phyloP scores from a whole-genome alignment of 2,888 invertebrate species.

The Drosophila macrospina region DNA sequence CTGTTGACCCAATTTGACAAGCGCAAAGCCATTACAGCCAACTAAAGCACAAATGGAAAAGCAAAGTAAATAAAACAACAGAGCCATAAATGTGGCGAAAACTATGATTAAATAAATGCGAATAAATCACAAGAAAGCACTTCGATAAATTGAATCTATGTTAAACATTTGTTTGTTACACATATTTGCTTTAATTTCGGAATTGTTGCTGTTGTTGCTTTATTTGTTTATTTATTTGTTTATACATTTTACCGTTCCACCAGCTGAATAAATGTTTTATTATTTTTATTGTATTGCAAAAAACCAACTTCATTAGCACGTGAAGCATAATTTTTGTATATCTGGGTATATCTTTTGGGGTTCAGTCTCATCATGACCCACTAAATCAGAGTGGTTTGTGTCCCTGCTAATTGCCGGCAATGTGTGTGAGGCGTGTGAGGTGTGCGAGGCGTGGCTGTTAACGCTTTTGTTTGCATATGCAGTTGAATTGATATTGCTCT shows the following conservation, averaged over 20 bases:
- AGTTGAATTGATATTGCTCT: slow-evolving; percentile 25
- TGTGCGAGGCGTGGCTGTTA: slow-evolving; percentile 34
- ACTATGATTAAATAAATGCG: slow-evolving; percentile 54
- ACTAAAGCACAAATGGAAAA: slow-evolving; percentile 9
- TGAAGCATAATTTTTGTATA: slow-evolving; percentile 35
- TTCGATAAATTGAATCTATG: slow-evolving; percentile 17
- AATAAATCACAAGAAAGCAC: slow-evolving; percentile 6
- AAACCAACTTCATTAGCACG: slow-evolving; percentile 61
- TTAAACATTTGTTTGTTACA: slow-evolving; percentile 32
- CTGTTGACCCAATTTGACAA: slow-evolving; percentile 46
- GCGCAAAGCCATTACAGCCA: slow-evolving; percentile 23
- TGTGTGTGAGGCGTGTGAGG: slow-evolving; percentile 34
- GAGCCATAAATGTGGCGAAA: slow-evolving; percentile 40
- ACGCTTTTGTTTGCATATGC: slow-evolving; percentile 37
- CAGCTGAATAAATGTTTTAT: slow-evolving; percentile 43
- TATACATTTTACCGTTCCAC: slow-evolving; percentile 55
- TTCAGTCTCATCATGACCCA: slow-evolving; percentile 67
- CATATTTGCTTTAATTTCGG: slow-evolving; percentile 21
- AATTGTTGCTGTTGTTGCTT: slow-evolving; percentile 23
- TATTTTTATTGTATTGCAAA: slow-evolving; percentile 26
- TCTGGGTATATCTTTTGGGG: slow-evolving; percentile 32
- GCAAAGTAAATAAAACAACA: slow-evolving; percentile 33
- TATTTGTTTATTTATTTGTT: slow-evolving; percentile 14
- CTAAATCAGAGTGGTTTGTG: slow-evolving; percentile 56
- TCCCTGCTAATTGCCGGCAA: slow-evolving; percentile 58